These are phyloP conservation scores for Scaptomyza montana DNA, from an alignment of 1,140 invertebrate species.

Conservation along the genomic window DNA sequence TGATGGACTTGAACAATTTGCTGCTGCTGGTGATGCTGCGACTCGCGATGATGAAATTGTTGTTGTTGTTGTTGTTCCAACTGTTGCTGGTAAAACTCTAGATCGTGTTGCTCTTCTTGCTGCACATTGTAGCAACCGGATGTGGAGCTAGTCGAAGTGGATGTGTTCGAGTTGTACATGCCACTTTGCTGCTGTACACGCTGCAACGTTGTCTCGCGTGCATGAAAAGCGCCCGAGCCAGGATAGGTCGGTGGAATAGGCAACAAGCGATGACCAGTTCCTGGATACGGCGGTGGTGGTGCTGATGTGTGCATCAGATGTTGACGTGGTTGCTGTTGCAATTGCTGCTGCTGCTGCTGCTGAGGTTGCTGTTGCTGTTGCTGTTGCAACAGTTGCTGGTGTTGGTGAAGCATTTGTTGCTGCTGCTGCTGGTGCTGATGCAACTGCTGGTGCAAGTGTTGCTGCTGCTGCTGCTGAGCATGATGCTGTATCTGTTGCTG, in stretches of 20 bases:
- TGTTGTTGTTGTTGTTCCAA: not conserved
- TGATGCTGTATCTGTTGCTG: conserved; percentile 1
- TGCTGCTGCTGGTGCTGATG: conserved; percentile 22
- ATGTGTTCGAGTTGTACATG: conserved; percentile 33
- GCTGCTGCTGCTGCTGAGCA: conserved; percentile 23
- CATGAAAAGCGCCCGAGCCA: conserved; percentile 60
- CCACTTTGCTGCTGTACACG: conserved; percentile 75
- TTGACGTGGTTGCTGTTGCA: conserved; percentile 6
- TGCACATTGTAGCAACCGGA: conserved; percentile 17
- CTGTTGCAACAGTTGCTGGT: not conserved
- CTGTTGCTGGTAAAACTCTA: conserved; percentile 5
- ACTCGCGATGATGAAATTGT: not conserved
- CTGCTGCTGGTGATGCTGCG: not conserved
- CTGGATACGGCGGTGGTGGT: conserved; percentile 2
- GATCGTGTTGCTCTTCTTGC: conserved; percentile 6
- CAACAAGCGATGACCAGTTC: conserved; percentile 56
- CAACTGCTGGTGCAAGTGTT: conserved; percentile 11
- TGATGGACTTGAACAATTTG: conserved; percentile 1
- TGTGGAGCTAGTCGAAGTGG: no score
- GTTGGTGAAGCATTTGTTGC: conserved; percentile 8
- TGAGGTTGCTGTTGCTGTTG: not conserved
- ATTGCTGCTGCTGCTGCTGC: conserved; percentile 23
- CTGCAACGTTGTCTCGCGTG: conserved; percentile 62
- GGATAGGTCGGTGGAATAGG: conserved; percentile 66
- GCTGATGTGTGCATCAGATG: conserved; percentile 8